Conservation (phyloP, 2,797 vertebrate species). For the Labeo calbasu region DNA sequence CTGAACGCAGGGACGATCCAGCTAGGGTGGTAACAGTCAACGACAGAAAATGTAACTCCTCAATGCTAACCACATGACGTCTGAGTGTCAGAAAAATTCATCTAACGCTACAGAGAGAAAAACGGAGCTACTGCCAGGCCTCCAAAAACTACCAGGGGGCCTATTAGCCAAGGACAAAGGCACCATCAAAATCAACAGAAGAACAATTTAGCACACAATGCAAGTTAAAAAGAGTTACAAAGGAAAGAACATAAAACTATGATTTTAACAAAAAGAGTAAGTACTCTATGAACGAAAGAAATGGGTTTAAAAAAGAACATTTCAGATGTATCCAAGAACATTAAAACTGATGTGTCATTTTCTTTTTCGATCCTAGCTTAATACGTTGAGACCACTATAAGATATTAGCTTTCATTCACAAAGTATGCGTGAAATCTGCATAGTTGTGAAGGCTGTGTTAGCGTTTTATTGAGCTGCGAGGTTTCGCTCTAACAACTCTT, state of each 20-base stretch:
- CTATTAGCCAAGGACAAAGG: constrained; percentile 29
- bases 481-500: background rate
- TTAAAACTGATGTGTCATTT: background rate
- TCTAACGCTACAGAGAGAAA: constrained; percentile 7
- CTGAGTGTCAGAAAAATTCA: constrained; percentile 48
- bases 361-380: background rate
- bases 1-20: constrained; percentile 17
- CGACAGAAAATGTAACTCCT: constrained; percentile 52
- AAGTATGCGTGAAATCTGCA: background rate
- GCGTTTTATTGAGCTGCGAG: background rate
- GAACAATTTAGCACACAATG: constrained; percentile 21
- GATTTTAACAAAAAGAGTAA: background rate
- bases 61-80: constrained; percentile 56
- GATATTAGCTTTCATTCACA: background rate
- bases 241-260: constrained; percentile 11
- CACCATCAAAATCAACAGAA: constrained; percentile 15
- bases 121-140: constrained; percentile 2
- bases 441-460: background rate
- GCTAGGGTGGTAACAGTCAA: constrained; percentile 47
- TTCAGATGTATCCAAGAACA: background rate
- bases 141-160: constrained; percentile 32
- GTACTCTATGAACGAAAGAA: background rate
- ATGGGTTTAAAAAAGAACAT: background rate
- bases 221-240: constrained; percentile 15
- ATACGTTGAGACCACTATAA: background rate